Base-by-base conservation (phyloP, 2,797 vertebrate species). In the Fundulus diaphanus region DNA sequence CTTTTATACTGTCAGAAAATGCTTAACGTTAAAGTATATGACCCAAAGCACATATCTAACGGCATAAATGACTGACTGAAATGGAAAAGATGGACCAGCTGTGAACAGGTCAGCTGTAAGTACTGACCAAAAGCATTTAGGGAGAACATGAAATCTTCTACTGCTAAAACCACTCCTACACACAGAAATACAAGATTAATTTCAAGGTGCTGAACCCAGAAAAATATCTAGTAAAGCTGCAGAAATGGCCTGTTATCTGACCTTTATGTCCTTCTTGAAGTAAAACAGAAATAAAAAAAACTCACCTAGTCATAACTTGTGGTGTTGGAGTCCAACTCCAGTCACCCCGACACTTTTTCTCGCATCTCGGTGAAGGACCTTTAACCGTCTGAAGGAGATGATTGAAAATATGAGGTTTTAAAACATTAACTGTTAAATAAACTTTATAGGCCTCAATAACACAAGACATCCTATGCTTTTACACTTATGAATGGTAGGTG, bases 131-230 rank as follows among this genome's bases (percentile, higher is more conserved):
- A 57, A 56, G 37, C 52, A 22, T 70, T 70, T 16, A 3, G 70
- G 20, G 7, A 31, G 11, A 69, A 20, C 68, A 65, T 29, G 52
- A 71, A 31, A 27, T 72, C 27, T 68, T 22, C 46, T 3, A 59
- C 24, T 54, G 31, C 16, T 15, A n/a, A 33, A 70, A 52, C 69
- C 11, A 56, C 69, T 71, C n/a, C 69, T 27, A 40, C 69, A 54
- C n/a, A 29, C 49, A 70, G 68, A 18, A 70, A 70, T 13, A 37
- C 46, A 3, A 15, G 48, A 54, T 40, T 51, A 33, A 69, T 69
- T 69, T 69, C 2, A 35, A 51, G 6, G 20, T 65, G 61, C 13
- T 37, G 20, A 7, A 8, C 1, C 24, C 2, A 37, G 8, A 48
- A 49, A 48, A 11, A 31, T 20, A 4, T 68, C 44, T 20, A 22